Evolutionary conservation across 1,140 invertebrate genomes (phyloP).

Genomic region (Cydia amplana): DNA sequence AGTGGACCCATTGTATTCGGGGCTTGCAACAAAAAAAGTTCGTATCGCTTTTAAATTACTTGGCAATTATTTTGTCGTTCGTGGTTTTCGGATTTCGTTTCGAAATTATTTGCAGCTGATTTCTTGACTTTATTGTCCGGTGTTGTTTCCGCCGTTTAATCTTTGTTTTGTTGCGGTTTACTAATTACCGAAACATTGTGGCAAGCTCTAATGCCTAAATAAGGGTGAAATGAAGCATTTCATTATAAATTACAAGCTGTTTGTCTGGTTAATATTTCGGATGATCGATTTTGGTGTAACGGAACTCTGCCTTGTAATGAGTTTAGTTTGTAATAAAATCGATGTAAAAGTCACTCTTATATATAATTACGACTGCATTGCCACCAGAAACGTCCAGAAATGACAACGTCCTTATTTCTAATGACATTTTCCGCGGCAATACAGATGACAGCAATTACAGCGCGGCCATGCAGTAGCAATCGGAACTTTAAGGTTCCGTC

Average conservation of each 20-base stretch:
- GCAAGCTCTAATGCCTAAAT: neutral
- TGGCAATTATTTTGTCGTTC: conserved; percentile 38
- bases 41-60: conserved; percentile 43
- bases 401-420: too few species aligned
- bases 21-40: conserved; percentile 37
- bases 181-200: conserved; percentile 7
- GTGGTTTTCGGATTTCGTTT: conserved; percentile 35
- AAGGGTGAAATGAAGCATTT: neutral
- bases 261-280: neutral
- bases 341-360: too few species aligned
- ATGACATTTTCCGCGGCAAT: too few species aligned
- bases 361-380: too few species aligned
- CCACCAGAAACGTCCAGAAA: too few species aligned
- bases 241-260: neutral
- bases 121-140: conserved; percentile 12
- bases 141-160: conserved; percentile 30
- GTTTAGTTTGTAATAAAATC: neutral
- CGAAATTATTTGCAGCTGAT: conserved; percentile 23
- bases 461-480: too few species aligned
- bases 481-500: too few species aligned
- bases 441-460: too few species aligned
- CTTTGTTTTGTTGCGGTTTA: conserved; percentile 18
- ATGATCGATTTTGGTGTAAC: neutral
- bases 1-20: conserved; percentile 31
- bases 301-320: neutral